Conservation (phyloP, 1,140 invertebrate genomes). For the Adoxophyes honmai region DNA sequence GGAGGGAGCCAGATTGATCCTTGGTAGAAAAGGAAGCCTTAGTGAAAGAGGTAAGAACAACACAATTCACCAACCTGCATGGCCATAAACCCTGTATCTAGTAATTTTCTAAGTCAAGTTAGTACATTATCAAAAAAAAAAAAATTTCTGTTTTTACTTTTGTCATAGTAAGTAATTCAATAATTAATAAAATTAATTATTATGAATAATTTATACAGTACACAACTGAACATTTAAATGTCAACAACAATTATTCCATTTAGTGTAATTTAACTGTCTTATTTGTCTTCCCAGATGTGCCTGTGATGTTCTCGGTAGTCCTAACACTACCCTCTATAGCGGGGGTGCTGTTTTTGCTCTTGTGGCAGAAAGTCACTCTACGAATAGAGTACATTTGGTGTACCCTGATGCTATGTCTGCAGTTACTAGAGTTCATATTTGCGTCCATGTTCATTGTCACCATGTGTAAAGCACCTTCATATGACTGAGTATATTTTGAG, state of each 20-base stretch:
- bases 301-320: conserved; percentile 87
- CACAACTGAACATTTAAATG: too few species aligned
- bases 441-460: conserved; percentile 86
- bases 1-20: conserved; percentile 86
- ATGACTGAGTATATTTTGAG: conserved; percentile 45
- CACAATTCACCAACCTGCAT: conserved; percentile 10
- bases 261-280: too few species aligned
- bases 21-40: conserved; percentile 91
- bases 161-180: too few species aligned
- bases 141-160: too few species aligned
- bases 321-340: conserved; percentile 88
- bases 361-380: conserved; percentile 91
- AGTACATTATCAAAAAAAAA: too few species aligned
- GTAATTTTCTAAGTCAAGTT: too few species aligned
- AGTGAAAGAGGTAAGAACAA: conserved; percentile 83
- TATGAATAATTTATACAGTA: too few species aligned
- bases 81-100: too few species aligned
- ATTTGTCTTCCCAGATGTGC: conserved; percentile 80
- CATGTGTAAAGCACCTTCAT: conserved; percentile 82
- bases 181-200: too few species aligned
- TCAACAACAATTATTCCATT: too few species aligned
- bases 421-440: conserved; percentile 87
- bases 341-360: conserved; percentile 88
- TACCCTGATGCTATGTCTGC: conserved; percentile 87
- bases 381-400: conserved; percentile 91